Evolutionary conservation across 2,113 vertebrate species (phyloP).

Genomic region (Eidolon helvum): DNA sequence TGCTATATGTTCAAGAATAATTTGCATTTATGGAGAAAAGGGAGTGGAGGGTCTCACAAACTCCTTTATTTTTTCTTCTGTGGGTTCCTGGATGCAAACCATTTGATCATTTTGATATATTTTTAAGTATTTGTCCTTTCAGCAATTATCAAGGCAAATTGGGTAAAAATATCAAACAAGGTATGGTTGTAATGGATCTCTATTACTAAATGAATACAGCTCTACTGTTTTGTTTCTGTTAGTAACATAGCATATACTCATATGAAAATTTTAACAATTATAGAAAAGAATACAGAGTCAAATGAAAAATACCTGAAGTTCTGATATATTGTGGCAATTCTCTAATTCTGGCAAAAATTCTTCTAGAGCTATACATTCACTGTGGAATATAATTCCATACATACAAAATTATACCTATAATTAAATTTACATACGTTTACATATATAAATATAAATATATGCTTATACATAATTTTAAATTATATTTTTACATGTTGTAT

Average conservation of each 20-base stretch:
- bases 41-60: rapidly evolving
- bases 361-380: neutral
- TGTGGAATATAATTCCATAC: neutral
- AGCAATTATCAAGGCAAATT: neutral
- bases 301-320: neutral
- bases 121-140: neutral
- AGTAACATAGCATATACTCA: neutral
- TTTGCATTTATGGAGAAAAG: neutral
- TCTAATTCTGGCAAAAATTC: neutral
- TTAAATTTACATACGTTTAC: conserved; percentile 48
- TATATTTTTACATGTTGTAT: neutral
- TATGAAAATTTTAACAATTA: neutral
- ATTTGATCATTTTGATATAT: neutral
- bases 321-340: neutral
- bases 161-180: neutral
- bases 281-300: neutral
- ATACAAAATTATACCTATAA: conserved; percentile 27
- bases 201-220: neutral
- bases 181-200: neutral
- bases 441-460: conserved; percentile 3
- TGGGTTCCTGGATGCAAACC: neutral
- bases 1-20: neutral
- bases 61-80: neutral
- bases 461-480: neutral
- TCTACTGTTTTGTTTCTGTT: neutral